Base-by-base conservation (phyloP, 1,140 invertebrate species). In the Mya arenaria region DNA sequence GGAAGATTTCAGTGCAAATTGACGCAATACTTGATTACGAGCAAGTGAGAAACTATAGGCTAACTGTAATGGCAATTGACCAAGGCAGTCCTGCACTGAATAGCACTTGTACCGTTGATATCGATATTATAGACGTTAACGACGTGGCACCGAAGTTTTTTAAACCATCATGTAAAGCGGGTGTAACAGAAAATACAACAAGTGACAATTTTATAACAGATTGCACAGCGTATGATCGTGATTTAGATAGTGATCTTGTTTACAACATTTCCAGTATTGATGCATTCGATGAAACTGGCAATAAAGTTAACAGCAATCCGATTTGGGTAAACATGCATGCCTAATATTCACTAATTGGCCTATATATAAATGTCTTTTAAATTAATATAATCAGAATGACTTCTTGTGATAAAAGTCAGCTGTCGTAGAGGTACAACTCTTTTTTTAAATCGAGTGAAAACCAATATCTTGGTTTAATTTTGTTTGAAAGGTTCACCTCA, bases 1-100 rank as follows among this genome's bases (percentile, higher is more conserved):
- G 78, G n/a, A 48, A 37, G 1, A 32, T 81, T 6, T 25, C 34
- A 4, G 37, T 81, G 8, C 55, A 56, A 25, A 37, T 72, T 5
- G 34, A 55, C 28, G 37, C 39, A 10, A 30, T 52, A 19, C 56
- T 81, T 23, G 78, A 81, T 36, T 28, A 68, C n/a, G 78, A 81
- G 10, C 41, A 0, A 10, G n/a, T 36, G 8, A 10, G 23, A 15
- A 25, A 4, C 10, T 81, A 81, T 37, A 81, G 48, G 30, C 44
- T 81, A n/a, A 72, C 56, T 4, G 71, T 81, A 19, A 34, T 72
- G 15, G 78, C 78, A n/a, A 62, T 63, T 36, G 78, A 81, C 36
- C 66, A 71, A 39, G 78, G 78, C 0, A 62, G 32, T 0, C 66
- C 66, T 25, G 39, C 78, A 1, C n/a, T 34, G 0, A 72, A 23